phyloP scores from a whole-genome alignment of 2,797 vertebrate species.

The Pogoniulus pusillus region DNA sequence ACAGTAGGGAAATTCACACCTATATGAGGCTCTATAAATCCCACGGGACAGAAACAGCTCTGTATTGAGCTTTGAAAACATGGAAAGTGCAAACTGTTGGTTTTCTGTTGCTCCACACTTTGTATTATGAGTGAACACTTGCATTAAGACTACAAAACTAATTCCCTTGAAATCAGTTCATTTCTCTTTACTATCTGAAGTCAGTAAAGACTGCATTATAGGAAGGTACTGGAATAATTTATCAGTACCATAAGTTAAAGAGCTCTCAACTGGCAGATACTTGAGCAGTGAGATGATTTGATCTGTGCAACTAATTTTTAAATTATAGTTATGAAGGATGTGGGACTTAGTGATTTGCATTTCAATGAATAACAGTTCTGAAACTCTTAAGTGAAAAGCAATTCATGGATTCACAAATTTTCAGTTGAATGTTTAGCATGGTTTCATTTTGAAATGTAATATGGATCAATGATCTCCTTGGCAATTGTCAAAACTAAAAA shows the following conservation, averaged over 20 bases:
- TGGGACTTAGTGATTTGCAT: conserved; percentile 32
- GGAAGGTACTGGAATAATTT: neutral
- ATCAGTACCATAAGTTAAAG: conserved; percentile 33
- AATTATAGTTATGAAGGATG: conserved; percentile 33
- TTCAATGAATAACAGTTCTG: conserved; percentile 28
- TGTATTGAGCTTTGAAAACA: neutral
- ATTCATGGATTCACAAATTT: conserved; percentile 34
- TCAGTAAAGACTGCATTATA: neutral
- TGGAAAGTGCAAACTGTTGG: neutral
- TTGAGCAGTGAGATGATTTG: conserved; percentile 27
- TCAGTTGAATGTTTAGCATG: neutral
- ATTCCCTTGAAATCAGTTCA: neutral
- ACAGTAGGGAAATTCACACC: neutral
- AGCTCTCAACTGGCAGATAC: conserved; percentile 23
- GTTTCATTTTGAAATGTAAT: conserved; percentile 5
- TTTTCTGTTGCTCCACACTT: neutral
- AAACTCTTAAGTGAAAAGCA: conserved; percentile 27
- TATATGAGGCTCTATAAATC: neutral
- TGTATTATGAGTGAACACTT: neutral
- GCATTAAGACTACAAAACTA: neutral
- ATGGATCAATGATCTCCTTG: neutral
- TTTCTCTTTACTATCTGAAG: neutral
- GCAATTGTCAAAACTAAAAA: neutral
- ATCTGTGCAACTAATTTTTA: conserved; percentile 55
- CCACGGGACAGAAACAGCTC: neutral